phyloP scores from a whole-genome alignment of 2,888 invertebrate species.

The Meloe dianella region DNA sequence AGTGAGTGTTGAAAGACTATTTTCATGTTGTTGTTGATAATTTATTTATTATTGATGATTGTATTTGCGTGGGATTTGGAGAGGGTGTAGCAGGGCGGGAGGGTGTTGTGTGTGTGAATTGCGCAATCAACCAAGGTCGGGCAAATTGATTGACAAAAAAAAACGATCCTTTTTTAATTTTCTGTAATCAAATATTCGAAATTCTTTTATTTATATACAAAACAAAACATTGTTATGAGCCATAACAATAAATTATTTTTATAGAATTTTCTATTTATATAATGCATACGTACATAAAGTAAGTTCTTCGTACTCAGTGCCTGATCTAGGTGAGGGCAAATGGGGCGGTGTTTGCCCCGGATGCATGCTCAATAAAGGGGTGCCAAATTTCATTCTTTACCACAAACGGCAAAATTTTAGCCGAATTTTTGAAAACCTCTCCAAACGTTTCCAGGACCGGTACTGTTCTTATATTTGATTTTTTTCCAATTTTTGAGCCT shows the following conservation, averaged over 20 bases:
- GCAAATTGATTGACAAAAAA: conserved; percentile 6
- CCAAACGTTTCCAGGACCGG: no score
- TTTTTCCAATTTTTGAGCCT: no score
- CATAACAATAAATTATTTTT: not conserved
- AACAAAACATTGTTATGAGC: not conserved
- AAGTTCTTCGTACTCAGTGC: no score
- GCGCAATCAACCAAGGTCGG: conserved; percentile 10
- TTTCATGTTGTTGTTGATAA: not conserved
- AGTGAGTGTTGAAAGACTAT: no score
- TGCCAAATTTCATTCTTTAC: no score
- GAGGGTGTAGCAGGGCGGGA: not conserved
- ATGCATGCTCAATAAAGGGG: no score
- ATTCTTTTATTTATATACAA: not conserved
- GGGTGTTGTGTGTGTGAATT: not conserved
- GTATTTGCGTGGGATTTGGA: not conserved
- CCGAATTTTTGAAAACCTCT: no score
- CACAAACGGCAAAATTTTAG: no score
- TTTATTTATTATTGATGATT: not conserved
- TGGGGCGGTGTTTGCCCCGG: no score
- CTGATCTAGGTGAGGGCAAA: no score
- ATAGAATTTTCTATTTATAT: not conserved
- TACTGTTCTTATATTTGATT: no score
- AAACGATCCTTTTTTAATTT: not conserved
- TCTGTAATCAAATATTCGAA: not conserved
- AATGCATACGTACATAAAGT: no score